These are phyloP conservation scores for Cricetomys ansorgei DNA, from an alignment of 2,113 vertebrate species.

Conservation along the genomic window DNA sequence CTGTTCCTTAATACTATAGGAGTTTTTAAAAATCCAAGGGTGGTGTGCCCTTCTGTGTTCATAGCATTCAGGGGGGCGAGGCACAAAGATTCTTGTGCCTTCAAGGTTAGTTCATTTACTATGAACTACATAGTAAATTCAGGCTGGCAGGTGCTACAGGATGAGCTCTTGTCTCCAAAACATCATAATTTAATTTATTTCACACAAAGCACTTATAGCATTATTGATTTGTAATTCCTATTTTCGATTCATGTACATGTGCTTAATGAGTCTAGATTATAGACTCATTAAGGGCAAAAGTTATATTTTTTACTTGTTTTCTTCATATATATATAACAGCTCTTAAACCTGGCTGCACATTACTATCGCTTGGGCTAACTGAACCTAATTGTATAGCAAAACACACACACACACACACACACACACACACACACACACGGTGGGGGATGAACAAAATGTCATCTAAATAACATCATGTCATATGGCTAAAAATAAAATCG, in stretches of 20 bases:
- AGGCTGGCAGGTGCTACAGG: background rate
- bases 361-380: conserved; percentile 13
- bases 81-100: background rate
- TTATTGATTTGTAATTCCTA: conserved; percentile 55
- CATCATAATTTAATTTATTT: background rate
- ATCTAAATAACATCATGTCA: conserved; percentile 6
- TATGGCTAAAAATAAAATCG: conserved; percentile 30
- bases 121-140: background rate
- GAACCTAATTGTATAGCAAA: conserved; percentile 30
- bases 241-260: background rate
- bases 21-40: background rate
- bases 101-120: background rate
- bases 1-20: conserved; percentile 28
- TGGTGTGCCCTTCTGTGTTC: background rate
- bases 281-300: conserved; percentile 18
- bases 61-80: background rate
- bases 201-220: conserved; percentile 26
- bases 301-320: background rate
- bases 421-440: no score
- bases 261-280: conserved; percentile 52
- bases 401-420: conserved; percentile 52
- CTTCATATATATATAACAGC: background rate
- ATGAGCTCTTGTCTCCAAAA: background rate
- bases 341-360: conserved; percentile 46
- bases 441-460: background rate